Evolutionary conservation across 2,888 invertebrate species (phyloP).

Genomic region (Calliopum simillimum): DNA sequence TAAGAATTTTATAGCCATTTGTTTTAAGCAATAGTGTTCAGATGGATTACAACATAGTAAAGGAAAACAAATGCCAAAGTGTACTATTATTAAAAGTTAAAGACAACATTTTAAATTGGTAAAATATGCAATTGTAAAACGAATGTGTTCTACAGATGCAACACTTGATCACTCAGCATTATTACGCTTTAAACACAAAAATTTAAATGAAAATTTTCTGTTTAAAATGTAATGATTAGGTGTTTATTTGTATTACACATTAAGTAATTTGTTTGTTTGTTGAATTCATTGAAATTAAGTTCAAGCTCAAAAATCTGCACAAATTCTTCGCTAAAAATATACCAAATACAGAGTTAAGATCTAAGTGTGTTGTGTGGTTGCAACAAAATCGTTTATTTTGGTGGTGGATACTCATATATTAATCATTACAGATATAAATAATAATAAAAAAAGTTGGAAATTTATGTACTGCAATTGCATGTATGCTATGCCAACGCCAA

Average conservation of each 20-base stretch:
- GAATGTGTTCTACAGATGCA: conserved; percentile 47
- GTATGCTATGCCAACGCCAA: background rate
- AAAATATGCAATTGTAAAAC: conserved; percentile 23
- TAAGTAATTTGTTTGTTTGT: conserved; percentile 41
- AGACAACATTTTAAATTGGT: conserved; percentile 9
- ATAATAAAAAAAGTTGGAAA: conserved; percentile 53
- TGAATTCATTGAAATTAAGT: conserved; percentile 37
- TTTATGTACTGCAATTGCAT: conserved; percentile 40
- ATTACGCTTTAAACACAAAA: conserved; percentile 57
- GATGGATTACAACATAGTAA: conserved; percentile 24
- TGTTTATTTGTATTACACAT: conserved; percentile 46
- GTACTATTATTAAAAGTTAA: background rate
- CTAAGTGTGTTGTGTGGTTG: conserved; percentile 13
- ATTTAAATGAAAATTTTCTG: conserved; percentile 57
- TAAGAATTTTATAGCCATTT: conserved; percentile 28
- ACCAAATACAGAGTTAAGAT: conserved; percentile 18
- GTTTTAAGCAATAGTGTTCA: conserved; percentile 35
- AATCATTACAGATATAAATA: conserved; percentile 41
- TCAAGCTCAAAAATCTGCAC: conserved; percentile 6
- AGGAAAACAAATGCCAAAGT: no score
- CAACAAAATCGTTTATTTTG: background rate
- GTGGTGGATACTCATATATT: conserved; percentile 34
- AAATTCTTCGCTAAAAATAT: conserved; percentile 4
- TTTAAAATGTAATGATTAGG: conserved; percentile 45
- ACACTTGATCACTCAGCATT: conserved; percentile 56